Base-by-base conservation (phyloP, 2,888 invertebrate genomes). In the Pachymerium ferrugineum region DNA sequence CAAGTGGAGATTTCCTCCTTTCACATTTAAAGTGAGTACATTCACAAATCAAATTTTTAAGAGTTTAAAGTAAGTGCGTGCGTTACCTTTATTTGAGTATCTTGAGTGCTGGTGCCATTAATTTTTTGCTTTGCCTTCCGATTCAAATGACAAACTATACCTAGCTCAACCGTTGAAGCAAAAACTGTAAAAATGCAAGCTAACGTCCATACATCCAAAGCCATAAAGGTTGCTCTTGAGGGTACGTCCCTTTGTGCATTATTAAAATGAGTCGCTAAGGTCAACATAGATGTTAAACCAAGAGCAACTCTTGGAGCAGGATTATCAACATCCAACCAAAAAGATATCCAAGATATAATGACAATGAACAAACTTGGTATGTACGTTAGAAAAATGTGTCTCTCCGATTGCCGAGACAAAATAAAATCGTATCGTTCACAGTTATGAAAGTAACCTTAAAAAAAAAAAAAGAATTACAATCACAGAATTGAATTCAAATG, bases 351-450 rank as follows among this genome's bases (percentile, higher is more conserved):
- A 10, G 69, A 69, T 8, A 69, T 31, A 30, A 69, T 30, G 2
- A 69, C 69, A n/a, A 69, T 69, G 30, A 69, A 29, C n/a, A 69
- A 33, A 69, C 69, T 69, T 30, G 69, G 69, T 30, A 69, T n/a
- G 16, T 19, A 69, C 2, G 30, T 29, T 10, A 69, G 10, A 16
- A 30, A 33, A n/a, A 69, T 69, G 19, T 69, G 30, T 25, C 62
- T 62, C 28, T 6, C 25, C 62, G 14, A 12, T 12, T 62, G 62
- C 6, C 25, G n/a, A n/a, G n/a, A n/a, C n/a, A n/a, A n/a, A n/a
- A n/a, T n/a, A n/a, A n/a, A n/a, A n/a, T n/a, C n/a, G n/a, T n/a
- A n/a, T n/a, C n/a, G n/a, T n/a, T n/a, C n/a, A n/a, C n/a, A n/a
- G n/a, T n/a, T n/a, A n/a, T n/a, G n/a, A n/a, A n/a, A n/a, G n/a